Conservation (phyloP, 2,888 invertebrate species). For the Phyllotreta striolata region DNA sequence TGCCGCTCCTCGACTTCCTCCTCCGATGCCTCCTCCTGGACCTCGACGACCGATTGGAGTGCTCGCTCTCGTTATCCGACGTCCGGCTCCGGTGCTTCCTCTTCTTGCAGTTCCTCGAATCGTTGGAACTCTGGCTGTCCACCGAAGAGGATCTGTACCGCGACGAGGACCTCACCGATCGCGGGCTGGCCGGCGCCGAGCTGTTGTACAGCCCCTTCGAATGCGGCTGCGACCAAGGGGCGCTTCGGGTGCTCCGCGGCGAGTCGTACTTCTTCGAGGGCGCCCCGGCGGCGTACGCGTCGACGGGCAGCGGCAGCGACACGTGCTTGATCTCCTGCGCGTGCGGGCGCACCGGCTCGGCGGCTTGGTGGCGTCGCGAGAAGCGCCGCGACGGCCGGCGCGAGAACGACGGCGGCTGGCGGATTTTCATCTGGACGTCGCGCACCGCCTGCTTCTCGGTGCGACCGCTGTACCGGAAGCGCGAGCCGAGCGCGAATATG, state of each 20-base stretch:
- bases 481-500: constrained; percentile 79
- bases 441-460: constrained; percentile 68
- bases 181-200: constrained; percentile 72
- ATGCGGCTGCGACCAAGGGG: constrained; percentile 78
- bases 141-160: constrained; percentile 79
- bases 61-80: constrained; percentile 90
- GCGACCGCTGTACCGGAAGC: constrained; percentile 75
- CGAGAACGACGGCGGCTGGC: constrained; percentile 68
- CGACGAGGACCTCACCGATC: constrained; percentile 79
- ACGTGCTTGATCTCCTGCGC: constrained; percentile 63
- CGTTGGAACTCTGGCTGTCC: constrained; percentile 90
- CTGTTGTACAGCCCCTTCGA: constrained; percentile 74
- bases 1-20: constrained; percentile 78
- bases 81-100: constrained; percentile 82
- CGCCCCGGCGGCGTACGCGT: constrained; percentile 48
- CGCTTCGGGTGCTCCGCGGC: constrained; percentile 84
- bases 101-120: constrained; percentile 79
- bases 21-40: constrained; percentile 78
- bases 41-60: constrained; percentile 84
- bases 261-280: constrained; percentile 66
- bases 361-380: constrained; percentile 69
- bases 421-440: constrained; percentile 61
- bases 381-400: constrained; percentile 71
- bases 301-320: constrained; percentile 67
- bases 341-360: constrained; percentile 34